Conservation (phyloP, 1,140 invertebrate species). For the Stegodyphus dumicola region DNA sequence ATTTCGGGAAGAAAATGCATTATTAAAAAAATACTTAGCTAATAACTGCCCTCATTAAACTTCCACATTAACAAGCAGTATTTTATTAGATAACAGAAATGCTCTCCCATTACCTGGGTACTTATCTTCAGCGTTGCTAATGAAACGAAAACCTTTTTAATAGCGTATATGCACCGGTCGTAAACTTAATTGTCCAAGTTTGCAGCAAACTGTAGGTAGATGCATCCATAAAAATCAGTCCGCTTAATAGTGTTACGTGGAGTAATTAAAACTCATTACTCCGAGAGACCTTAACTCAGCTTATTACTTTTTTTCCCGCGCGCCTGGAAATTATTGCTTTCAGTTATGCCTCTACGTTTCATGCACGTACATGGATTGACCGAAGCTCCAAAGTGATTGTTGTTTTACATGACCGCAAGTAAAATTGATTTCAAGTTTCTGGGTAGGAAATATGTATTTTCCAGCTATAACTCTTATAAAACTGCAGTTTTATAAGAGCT, state of each 20-base stretch:
- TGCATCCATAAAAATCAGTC: slow-evolving; percentile 10
- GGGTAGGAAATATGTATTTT: too few species aligned
- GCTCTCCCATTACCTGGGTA: slow-evolving; percentile 29
- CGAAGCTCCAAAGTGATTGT: too few species aligned
- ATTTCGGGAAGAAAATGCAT: too few species aligned
- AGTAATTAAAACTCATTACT: slow-evolving; percentile 40
- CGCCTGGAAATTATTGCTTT: too few species aligned
- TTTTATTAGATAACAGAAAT: slow-evolving; percentile 8
- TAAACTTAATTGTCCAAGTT: slow-evolving; percentile 56
- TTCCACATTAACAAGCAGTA: background rate
- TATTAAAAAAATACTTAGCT: too few species aligned
- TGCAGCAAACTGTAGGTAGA: background rate
- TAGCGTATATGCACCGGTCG: slow-evolving; percentile 11
- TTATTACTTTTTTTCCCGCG: background rate
- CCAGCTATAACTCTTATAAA: too few species aligned
- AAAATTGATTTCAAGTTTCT: too few species aligned
- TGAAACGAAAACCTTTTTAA: slow-evolving; percentile 50
- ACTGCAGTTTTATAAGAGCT: too few species aligned
- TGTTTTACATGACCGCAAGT: too few species aligned
- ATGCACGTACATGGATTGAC: too few species aligned
- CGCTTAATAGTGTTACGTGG: slow-evolving; percentile 40
- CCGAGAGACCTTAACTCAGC: slow-evolving; percentile 23
- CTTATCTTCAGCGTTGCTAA: slow-evolving; percentile 17
- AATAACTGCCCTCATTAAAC: too few species aligned
- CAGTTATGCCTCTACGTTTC: too few species aligned